A percentile compares a stretch with the other conserved stretches of the same genome.
Conservation (phyloP, 2,797 vertebrate genomes). For the Danio choprae region DNA sequence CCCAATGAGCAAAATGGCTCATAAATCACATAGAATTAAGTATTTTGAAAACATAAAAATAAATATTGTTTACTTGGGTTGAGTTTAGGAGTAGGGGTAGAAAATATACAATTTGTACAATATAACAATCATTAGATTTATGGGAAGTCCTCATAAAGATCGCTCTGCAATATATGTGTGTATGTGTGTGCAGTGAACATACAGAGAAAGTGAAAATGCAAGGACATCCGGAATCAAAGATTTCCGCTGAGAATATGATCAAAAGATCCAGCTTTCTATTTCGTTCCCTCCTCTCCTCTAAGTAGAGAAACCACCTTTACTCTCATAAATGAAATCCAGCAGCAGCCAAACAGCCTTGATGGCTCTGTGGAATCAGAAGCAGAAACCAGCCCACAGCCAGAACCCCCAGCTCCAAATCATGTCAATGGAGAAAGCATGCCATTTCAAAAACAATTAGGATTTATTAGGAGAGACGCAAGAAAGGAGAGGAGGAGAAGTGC, state of each 20-base stretch:
- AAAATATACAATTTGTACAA: too few relatives aligned
- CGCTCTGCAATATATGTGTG: neutral
- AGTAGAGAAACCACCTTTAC: conserved; percentile 32
- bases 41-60: too few relatives aligned
- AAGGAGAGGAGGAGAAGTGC: conserved; percentile 1
- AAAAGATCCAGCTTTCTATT: conserved; percentile 60
- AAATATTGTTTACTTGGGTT: too few relatives aligned
- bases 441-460: conserved; percentile 22
- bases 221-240: conserved; percentile 63
- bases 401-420: conserved; percentile 26
- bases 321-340: conserved; percentile 34
- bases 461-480: conserved; percentile 32
- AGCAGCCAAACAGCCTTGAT: conserved; percentile 28
- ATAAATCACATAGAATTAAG: too few relatives aligned
- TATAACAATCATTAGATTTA: too few relatives aligned
- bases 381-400: conserved; percentile 21
- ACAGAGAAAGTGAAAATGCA: neutral
- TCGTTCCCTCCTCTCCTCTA: conserved; percentile 6
- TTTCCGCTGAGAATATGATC: conserved; percentile 73
- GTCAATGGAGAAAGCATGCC: conserved; percentile 20
- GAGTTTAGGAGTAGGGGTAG: too few relatives aligned
- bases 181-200: neutral
- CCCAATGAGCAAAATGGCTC: too few relatives aligned
- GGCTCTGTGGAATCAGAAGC: conserved; percentile 6
- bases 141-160: too few relatives aligned